Conservation (phyloP, 2,888 invertebrate genomes). For the Yponomeuta cagnagella region DNA sequence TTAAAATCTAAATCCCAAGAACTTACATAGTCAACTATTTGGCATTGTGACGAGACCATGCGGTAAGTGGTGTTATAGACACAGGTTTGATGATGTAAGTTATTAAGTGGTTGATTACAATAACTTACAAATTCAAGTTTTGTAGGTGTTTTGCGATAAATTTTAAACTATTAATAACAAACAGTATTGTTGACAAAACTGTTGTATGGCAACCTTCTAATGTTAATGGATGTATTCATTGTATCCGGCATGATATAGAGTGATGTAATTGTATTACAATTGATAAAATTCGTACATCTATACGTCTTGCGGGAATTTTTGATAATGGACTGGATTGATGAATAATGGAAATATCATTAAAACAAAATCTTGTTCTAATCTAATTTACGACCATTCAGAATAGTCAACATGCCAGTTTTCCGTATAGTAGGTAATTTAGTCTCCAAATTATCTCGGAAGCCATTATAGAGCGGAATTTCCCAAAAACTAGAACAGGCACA, state of each 20-base stretch:
- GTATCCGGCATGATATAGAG: conserved; percentile 51
- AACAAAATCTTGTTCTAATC: not conserved
- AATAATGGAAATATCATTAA: no score
- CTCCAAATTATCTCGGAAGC: conserved; percentile 5
- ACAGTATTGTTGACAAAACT: not conserved
- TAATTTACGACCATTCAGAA: not conserved
- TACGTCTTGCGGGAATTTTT: conserved; percentile 20
- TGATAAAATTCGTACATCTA: conserved; percentile 28
- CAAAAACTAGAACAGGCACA: not conserved
- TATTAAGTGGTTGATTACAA: no score
- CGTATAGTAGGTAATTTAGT: not conserved
- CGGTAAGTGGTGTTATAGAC: no score
- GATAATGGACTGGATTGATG: no score
- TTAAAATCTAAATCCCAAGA: no score
- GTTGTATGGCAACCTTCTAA: not conserved
- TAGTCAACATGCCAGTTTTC: not conserved
- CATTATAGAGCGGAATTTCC: conserved; percentile 7
- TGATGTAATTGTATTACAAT: conserved; percentile 51
- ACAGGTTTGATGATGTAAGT: no score
- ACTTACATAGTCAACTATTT: no score
- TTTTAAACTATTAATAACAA: no score
- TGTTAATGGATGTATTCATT: conserved; percentile 39
- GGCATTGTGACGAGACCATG: no score
- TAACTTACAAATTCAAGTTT: no score
- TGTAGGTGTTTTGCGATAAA: no score